phyloP scores from a whole-genome alignment of 2,888 invertebrate species.

The Pachymerium ferrugineum region DNA sequence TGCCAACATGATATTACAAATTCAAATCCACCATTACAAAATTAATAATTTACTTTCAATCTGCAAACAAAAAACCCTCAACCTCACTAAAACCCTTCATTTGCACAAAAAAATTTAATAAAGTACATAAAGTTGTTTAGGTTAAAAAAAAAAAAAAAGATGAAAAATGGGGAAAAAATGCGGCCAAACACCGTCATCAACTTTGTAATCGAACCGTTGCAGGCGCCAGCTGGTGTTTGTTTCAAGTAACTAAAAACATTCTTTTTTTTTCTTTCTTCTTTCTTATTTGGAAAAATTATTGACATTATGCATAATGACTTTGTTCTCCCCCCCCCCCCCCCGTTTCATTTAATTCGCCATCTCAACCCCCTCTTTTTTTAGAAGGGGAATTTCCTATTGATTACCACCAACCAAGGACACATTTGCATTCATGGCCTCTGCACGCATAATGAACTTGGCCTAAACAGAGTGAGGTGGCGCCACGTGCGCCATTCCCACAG shows the following conservation, averaged over 20 bases:
- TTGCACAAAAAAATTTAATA: too few relatives aligned
- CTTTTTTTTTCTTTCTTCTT: too few relatives aligned
- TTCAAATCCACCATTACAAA: background rate
- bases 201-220: background rate
- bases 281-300: background rate
- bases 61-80: background rate
- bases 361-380: background rate
- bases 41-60: background rate
- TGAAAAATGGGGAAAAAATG: background rate
- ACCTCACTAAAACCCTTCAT: too few relatives aligned
- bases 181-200: background rate
- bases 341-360: constrained; percentile 2
- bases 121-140: too few relatives aligned
- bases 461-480: background rate
- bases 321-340: background rate
- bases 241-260: background rate
- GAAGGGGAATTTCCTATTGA: constrained; percentile 4
- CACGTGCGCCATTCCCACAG: background rate
- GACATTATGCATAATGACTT: constrained; percentile 9
- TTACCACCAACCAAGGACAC: background rate
- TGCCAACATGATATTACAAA: too few relatives aligned
- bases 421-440: constrained; percentile 1
- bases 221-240: constrained; percentile 9
- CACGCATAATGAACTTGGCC: background rate
- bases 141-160: background rate